Percentiles rank a stretch among this genome's conserved stretches.
phyloP scores from a whole-genome alignment of 1,140 invertebrate species.

The Drosophila triauraria region DNA sequence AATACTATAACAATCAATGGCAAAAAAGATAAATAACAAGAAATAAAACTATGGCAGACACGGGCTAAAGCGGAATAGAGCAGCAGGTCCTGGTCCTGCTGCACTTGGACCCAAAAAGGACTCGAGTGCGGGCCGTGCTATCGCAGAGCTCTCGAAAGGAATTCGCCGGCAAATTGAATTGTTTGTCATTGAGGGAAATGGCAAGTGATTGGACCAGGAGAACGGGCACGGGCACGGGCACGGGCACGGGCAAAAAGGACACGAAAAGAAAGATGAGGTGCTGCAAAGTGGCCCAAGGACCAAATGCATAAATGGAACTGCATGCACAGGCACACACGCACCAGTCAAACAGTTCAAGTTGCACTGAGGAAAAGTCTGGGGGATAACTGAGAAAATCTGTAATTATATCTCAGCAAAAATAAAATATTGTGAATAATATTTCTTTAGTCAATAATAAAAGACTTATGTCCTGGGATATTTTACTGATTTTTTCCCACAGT shows the following conservation, averaged over 20 bases:
- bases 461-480: no score
- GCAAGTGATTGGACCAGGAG: not conserved
- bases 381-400: not conserved
- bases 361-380: not conserved
- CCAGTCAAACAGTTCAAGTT: not conserved
- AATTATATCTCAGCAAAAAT: no score
- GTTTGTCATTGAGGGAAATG: constrained; percentile 51
- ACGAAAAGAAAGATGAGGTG: constrained; percentile 16
- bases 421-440: no score
- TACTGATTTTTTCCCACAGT: not conserved
- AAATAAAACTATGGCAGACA: constrained; percentile 23
- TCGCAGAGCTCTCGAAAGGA: constrained; percentile 17
- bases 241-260: not conserved
- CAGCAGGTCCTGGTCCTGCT: constrained; percentile 9
- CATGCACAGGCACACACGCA: not conserved
- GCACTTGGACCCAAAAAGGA: constrained; percentile 9
- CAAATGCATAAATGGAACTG: constrained; percentile 25
- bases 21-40: constrained; percentile 7
- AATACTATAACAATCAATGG: constrained; percentile 29
- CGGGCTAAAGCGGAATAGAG: constrained; percentile 7
- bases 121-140: not conserved
- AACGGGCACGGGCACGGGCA: not conserved
- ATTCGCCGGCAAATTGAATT: constrained; percentile 72
- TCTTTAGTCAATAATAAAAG: no score
- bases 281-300: constrained; percentile 34